phyloP scores from a whole-genome alignment of 1,140 invertebrate genomes.

The Tenebrio molitor region DNA sequence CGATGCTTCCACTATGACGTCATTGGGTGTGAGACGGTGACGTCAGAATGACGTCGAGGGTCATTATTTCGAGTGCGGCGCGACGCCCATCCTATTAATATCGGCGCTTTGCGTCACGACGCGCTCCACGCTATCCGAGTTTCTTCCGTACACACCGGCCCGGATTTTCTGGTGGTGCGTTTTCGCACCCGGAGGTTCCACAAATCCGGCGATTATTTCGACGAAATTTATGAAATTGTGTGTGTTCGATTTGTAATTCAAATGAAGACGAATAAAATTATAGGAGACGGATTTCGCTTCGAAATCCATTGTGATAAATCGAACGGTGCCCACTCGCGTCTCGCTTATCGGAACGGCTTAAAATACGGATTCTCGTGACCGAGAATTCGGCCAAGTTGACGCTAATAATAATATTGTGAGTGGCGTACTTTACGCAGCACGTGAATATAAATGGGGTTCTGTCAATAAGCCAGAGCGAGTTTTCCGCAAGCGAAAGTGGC shows the following conservation, averaged over 20 bases:
- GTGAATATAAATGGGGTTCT: slow-evolving; percentile 21
- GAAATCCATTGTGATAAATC: slow-evolving; percentile 7
- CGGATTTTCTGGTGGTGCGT: too few relatives aligned
- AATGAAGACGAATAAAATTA: neutral
- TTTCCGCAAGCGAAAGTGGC: slow-evolving; percentile 20
- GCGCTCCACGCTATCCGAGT: slow-evolving; percentile 27
- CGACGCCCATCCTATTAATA: slow-evolving; percentile 55
- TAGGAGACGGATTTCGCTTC: neutral
- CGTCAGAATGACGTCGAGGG: slow-evolving; percentile 50
- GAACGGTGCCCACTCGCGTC: neutral
- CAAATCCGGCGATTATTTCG: neutral
- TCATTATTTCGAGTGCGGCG: slow-evolving; percentile 50
- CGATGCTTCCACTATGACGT: slow-evolving; percentile 60
- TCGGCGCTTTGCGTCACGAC: slow-evolving; percentile 50
- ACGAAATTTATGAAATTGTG: neutral
- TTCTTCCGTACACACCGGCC: slow-evolving; percentile 23
- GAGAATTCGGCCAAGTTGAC: slow-evolving; percentile 17
- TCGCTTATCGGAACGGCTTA: neutral
- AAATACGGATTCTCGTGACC: slow-evolving; percentile 30
- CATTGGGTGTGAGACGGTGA: slow-evolving; percentile 54
- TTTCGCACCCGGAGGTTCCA: neutral
- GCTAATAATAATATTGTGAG: slow-evolving; percentile 32
- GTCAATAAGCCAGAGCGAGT: slow-evolving; percentile 8
- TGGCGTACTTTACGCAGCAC: slow-evolving; percentile 32
- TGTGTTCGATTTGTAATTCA: neutral